Evolutionary conservation across 1,140 invertebrate genomes (phyloP).

Genomic region (Hypothenemus hampei): DNA sequence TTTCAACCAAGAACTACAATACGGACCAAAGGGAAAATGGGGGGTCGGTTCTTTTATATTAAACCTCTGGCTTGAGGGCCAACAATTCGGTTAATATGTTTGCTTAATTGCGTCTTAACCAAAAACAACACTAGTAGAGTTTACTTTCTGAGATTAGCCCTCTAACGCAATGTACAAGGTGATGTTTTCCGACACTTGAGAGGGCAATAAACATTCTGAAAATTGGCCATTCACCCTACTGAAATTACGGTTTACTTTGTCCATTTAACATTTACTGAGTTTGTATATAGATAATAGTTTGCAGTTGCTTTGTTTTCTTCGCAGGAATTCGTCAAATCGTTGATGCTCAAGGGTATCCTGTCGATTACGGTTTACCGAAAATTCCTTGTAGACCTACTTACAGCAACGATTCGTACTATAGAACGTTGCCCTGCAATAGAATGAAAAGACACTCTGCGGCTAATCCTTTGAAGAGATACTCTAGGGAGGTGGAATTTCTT

Average conservation of each 20-base stretch:
- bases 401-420: constrained; percentile 52
- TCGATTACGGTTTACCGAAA: constrained; percentile 74
- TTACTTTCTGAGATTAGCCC: constrained; percentile 2
- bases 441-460: constrained; percentile 57
- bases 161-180: constrained; percentile 5
- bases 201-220: constrained; percentile 1
- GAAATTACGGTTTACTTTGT: not conserved
- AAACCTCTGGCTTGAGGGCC: constrained; percentile 4
- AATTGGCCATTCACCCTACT: not conserved
- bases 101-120: constrained; percentile 12
- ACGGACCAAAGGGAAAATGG: not conserved
- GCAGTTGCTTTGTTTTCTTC: constrained; percentile 8
- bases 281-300: too few species aligned
- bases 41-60: constrained; percentile 16
- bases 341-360: constrained; percentile 69
- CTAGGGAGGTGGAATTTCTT: constrained; percentile 63
- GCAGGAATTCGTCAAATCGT: constrained; percentile 43
- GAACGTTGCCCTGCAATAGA: constrained; percentile 65
- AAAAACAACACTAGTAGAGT: not conserved
- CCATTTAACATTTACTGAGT: too few species aligned
- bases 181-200: constrained; percentile 5
- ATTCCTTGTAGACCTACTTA: constrained; percentile 41
- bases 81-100: constrained; percentile 12
- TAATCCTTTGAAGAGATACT: constrained; percentile 56
- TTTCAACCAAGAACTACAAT: not conserved